phyloP scores from a whole-genome alignment of 2,888 invertebrate genomes.

The Metopia argyrocephala region DNA sequence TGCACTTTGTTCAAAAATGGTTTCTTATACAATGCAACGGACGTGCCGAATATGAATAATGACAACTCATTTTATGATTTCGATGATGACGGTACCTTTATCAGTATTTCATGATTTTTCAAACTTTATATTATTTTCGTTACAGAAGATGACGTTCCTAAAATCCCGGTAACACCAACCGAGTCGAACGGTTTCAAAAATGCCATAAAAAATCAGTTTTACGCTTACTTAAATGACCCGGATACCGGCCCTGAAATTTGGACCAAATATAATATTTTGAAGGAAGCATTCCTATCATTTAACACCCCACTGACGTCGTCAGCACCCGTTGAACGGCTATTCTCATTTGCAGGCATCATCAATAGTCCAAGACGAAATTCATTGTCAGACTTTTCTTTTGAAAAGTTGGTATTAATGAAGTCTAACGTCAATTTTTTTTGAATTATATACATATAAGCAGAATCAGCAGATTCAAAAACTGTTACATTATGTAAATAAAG shows the following conservation, averaged over 20 bases:
- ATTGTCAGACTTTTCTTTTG: too few species aligned
- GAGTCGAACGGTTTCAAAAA: too few species aligned
- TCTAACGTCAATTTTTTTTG: conserved; percentile 8
- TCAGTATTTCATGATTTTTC: neutral
- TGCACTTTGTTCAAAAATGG: neutral
- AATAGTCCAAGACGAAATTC: too few species aligned
- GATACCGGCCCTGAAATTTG: too few species aligned
- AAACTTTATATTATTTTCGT: too few species aligned
- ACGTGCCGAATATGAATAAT: neutral
- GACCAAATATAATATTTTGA: too few species aligned
- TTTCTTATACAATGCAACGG: neutral
- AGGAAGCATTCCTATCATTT: too few species aligned
- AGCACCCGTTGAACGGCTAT: conserved; percentile 33
- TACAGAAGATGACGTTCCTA: neutral
- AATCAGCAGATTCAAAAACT: conserved; percentile 5
- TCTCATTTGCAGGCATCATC: neutral
- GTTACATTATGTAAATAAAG: too few species aligned
- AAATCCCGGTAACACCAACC: conserved; percentile 5
- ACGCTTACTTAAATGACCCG: too few species aligned
- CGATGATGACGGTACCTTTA: conserved; percentile 10
- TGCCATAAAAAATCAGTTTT: too few species aligned
- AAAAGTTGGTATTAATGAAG: too few species aligned
- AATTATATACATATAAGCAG: conserved; percentile 12
- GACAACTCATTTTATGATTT: conserved; percentile 30
- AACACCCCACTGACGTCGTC: too few species aligned